Conservation (phyloP, 2,888 invertebrate genomes). For the Coecobrya sp. region DNA sequence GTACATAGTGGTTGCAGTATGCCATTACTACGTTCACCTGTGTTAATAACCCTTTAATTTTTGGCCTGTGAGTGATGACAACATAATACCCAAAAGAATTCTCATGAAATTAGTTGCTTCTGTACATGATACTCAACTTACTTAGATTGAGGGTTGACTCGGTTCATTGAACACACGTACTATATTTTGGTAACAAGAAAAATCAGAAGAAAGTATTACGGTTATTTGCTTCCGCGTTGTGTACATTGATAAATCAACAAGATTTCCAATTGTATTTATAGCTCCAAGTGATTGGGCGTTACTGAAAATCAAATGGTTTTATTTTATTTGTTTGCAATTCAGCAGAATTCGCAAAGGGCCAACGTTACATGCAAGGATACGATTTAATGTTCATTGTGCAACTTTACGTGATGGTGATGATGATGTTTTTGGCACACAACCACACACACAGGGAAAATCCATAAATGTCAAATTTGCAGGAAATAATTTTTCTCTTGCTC, state of each 20-base stretch:
- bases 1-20: background rate
- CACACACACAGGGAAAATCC: conserved; percentile 60
- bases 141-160: background rate
- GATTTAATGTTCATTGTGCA: conserved; percentile 48
- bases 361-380: conserved; percentile 22
- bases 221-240: background rate
- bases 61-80: background rate
- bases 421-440: conserved; percentile 49
- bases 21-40: conserved; percentile 14
- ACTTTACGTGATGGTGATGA: background rate
- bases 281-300: conserved; percentile 50
- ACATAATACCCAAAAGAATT: background rate
- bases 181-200: background rate
- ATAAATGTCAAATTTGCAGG: conserved; percentile 79
- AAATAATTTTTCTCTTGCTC: conserved; percentile 77
- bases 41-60: conserved; percentile 49
- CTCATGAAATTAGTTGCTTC: background rate
- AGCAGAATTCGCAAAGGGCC: background rate
- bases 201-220: background rate
- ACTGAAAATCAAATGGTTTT: conserved; percentile 40
- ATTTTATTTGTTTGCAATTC: conserved; percentile 30
- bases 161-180: background rate
- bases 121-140: background rate
- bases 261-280: conserved; percentile 12
- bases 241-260: conserved; percentile 34